Base-by-base conservation (phyloP, 2,888 invertebrate genomes). In the Apotomis betuletana region DNA sequence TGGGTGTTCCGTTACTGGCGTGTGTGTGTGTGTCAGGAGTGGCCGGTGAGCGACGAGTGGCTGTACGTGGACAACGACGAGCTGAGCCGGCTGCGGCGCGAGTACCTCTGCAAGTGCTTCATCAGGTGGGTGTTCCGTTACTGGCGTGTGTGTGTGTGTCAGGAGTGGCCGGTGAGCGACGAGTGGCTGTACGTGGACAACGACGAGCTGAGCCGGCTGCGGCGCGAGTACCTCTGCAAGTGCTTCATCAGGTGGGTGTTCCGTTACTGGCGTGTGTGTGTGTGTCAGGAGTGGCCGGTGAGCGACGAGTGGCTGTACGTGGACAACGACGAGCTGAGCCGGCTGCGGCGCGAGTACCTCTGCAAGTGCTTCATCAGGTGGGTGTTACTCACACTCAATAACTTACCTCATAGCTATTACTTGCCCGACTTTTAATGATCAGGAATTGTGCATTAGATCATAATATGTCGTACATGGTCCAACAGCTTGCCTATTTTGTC, bases 101-200 rank as follows among this genome's bases (percentile, higher is more conserved):
- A 89, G 9, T 91, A 87, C 70, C 74, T 91, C 0, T 74, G 78
- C 74, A 87, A 89, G 59, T 87, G 89, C 68, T 92, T 90, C 89
- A 79, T 82, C 27, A 84, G 87, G 90, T 90, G 0, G 10, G 59
- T 69, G 3, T n/a, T 41, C 41, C 6, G 41, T 41, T 15, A 41
- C 41, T 41, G 15, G 15, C 15, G 15, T 15, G 0, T 15, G 15
- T 15, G 27, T 13, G n/a, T 59, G 5, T 44, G 9, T 27, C 70
- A 92, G 92, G 88, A 90, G 76, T 80, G 74, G 70, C 89, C 89
- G 0, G 84, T 92, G 3, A 74, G 74, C 0, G 86, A 87, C 4
- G 90, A 90, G 1, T 81, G 79, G 81, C 71, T 92, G 77, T 91
- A 90, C 64, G 64, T 80, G 0, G 81, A 76, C 2, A 88, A 88